Base-by-base conservation (phyloP, 2,797 vertebrate genomes). In the Cryptoblepharus egeriae region DNA sequence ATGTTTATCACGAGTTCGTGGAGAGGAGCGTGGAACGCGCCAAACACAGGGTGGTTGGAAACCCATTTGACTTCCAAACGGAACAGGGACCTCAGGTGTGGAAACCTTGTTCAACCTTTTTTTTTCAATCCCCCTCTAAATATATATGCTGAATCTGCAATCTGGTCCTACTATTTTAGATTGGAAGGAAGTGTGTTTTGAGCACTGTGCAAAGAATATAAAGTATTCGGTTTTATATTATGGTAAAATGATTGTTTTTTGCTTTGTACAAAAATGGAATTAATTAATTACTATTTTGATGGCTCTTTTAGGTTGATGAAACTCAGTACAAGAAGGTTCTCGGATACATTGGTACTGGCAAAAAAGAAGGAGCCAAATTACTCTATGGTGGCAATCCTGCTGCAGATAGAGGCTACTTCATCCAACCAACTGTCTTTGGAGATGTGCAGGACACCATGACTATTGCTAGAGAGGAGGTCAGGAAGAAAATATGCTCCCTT, bases 351-450 rank as follows among this genome's bases (percentile, higher is more conserved):
- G 95, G 93, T 80, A 91, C 80, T 0, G 98, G 98, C 39, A 97
- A 98, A 91, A 90, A 93, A 13, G 98, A 99, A 85, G 98, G 98
- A 26, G 98, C 98, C 5, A 98, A 97, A 87, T 95, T 99, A 79
- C 95, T 99, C 94, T 99, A 97, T 75, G 98, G 98, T 5, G 98
- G 98, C 8, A 96, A 92, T 5, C 92, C 94, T 0, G 98, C 98
- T 12, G 96, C 97, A 1, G 98, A 99, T 84, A 94, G 95, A 32
- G 98, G 98, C 24, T 99, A 97, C 89, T 99, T 98, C 89, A 97
- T 99, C 94, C 98, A 99, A 88, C 98, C 98, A 3, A 99, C 98
- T 0, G 94, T 99, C 65, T 99, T 99, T 8, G 97, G 97, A n/a
- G 97, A 98, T 0, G 98, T 99, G 86, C 95, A 98, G 88, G 98